Evolutionary conservation across 2,113 vertebrate species (phyloP).

Genomic region (Centrocercus urophasianus): DNA sequence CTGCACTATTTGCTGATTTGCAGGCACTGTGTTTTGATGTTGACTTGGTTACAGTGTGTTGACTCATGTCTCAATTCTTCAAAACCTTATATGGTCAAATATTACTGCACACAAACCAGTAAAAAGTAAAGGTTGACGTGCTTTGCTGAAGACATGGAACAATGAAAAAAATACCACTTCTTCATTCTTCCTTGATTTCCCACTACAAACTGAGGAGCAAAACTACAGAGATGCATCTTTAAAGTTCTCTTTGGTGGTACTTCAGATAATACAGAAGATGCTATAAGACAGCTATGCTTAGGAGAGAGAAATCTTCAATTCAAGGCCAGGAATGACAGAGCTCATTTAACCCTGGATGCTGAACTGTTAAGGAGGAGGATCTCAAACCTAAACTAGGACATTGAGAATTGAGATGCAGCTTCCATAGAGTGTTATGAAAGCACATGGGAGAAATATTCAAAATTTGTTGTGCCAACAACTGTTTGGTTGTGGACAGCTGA

Average conservation of each 20-base stretch:
- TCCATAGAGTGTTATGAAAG: neutral
- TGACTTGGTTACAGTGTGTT: slow-evolving; percentile 49
- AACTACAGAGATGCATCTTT: neutral
- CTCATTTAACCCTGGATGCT: neutral
- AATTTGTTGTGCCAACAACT: neutral
- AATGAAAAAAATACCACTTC: neutral
- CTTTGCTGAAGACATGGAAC: neutral
- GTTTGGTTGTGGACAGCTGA: neutral
- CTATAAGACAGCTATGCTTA: neutral
- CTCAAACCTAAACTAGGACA: slow-evolving; percentile 16
- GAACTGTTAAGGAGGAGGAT: neutral
- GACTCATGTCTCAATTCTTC: slow-evolving; percentile 22
- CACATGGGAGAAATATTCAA: neutral
- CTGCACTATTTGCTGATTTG: neutral
- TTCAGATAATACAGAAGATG: neutral
- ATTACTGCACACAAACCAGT: neutral
- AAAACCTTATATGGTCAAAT: slow-evolving; percentile 27
- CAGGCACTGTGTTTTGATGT: neutral
- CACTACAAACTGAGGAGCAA: neutral
- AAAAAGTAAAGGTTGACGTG: neutral
- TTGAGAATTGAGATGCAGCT: neutral
- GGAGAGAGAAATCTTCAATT: neutral
- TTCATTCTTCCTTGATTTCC: neutral
- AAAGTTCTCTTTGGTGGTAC: neutral
- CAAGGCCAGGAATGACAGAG: neutral